phyloP scores from a whole-genome alignment of 2,797 vertebrate genomes.

The Tadarida brasiliensis region DNA sequence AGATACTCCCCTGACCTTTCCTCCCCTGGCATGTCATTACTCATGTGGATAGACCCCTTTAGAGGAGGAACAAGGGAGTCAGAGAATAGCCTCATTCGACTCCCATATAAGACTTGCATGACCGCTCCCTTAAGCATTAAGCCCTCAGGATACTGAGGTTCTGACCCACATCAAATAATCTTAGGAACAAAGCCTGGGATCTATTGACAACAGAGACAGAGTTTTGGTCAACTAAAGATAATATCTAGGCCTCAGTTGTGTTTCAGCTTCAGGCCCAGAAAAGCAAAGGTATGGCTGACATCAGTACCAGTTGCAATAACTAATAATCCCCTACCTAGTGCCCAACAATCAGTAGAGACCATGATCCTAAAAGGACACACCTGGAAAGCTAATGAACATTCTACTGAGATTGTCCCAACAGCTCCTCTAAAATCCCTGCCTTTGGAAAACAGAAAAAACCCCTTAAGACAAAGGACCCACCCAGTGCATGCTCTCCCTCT shows the following conservation, averaged over 20 bases:
- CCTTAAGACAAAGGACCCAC: neutral
- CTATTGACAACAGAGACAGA: neutral
- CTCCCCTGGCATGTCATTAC: neutral
- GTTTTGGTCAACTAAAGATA: neutral
- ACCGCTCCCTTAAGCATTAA: neutral
- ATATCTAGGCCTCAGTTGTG: neutral
- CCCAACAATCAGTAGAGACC: neutral
- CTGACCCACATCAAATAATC: neutral
- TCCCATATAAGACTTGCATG: neutral
- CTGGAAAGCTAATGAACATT: neutral
- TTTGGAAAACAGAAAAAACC: neutral
- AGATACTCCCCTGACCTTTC: neutral
- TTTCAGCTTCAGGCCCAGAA: neutral
- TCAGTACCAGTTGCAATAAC: neutral
- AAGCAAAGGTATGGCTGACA: neutral
- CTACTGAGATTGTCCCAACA: neutral
- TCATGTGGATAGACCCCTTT: neutral
- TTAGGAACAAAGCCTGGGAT: neutral
- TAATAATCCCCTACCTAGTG: neutral
- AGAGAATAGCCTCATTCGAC: neutral
- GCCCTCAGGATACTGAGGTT: neutral
- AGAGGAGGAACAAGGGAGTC: neutral
- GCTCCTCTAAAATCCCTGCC: neutral
- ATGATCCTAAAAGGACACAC: neutral
- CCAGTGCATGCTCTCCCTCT: neutral